These are phyloP conservation scores for Tringa solitaria DNA, from an alignment of 2,113 vertebrate species.

Conservation along the genomic window DNA sequence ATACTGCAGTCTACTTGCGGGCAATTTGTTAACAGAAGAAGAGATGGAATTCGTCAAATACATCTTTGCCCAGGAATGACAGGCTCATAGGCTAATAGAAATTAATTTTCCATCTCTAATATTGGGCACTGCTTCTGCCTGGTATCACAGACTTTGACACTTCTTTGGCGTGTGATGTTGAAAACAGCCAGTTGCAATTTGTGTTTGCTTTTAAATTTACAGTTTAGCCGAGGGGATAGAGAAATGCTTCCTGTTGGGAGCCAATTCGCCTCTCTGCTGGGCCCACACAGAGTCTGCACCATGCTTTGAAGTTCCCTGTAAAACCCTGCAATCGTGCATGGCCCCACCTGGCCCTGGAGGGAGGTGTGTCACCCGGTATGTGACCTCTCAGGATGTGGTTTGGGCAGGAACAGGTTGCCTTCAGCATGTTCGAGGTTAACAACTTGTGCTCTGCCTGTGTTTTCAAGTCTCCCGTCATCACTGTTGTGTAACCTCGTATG, in stretches of 20 bases:
- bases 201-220: conserved; percentile 2
- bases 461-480: not conserved
- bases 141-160: not conserved
- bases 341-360: not conserved
- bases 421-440: not conserved
- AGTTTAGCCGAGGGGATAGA: not conserved
- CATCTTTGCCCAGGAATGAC: conserved; percentile 4
- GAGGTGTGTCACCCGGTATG: not conserved
- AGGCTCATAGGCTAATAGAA: conserved; percentile 7
- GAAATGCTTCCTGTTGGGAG: not conserved
- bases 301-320: not conserved
- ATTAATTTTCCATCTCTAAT: conserved; percentile 36
- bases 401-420: not conserved
- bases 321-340: not conserved
- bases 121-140: not conserved
- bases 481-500: not conserved
- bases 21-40: conserved; percentile 25
- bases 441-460: not conserved
- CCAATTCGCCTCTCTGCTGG: not conserved
- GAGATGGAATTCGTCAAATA: not conserved
- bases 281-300: not conserved
- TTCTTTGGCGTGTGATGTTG: not conserved
- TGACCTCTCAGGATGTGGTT: not conserved
- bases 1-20: not conserved
- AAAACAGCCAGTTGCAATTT: conserved; percentile 13